Base-by-base conservation (phyloP, 2,888 invertebrate genomes). In the Adelognathus sp. region DNA sequence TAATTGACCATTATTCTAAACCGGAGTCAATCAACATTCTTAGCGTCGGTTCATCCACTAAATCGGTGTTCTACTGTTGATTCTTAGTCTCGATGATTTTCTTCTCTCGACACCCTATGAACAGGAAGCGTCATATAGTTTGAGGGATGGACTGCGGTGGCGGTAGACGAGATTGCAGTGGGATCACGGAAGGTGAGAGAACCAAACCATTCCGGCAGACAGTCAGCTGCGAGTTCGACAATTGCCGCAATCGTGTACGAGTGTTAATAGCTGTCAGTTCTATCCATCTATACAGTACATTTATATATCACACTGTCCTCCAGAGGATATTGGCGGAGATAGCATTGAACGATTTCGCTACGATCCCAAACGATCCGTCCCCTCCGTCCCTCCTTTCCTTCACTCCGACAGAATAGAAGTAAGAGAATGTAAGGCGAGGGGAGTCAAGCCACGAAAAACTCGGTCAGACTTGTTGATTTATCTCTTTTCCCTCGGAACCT, bases 321-420 rank as follows among this genome's bases (percentile, higher is more conserved):
- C 29, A 14, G 7, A 16, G 27, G 54, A 46, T 46, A 33, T 16
- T 31, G 50, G 46, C 29, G 46, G 36, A 36, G 9, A 46, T 16
- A 60, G 14, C 31, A 58, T 60, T 60, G 50, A 29, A 54, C 24
- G 44, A 69, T 58, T 33, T 14, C 24, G 14, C 31, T 24, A 50
- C 27, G 69, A 66, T 36, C 50, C 58, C 46, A 46, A 44, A 58
- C 58, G 31, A 44, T 44, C 69, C 33, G 31, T 41, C 44, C 56
- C 31, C 16, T 52, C 14, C 52, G 14, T 29, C 27, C 29, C 29
- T n/a, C 11, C 27, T n/a, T 5, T 4, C 52, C 14, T 27, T 16
- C 44, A 3, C 16, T 4, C 56, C 56, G 29, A 16, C 44, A 29
- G 21, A 31, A 44, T 44, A 31, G 21, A 41, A 56, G 58, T 69